Evolutionary conservation across 2,888 invertebrate genomes (phyloP).

Genomic region (Apamea monoglypha): DNA sequence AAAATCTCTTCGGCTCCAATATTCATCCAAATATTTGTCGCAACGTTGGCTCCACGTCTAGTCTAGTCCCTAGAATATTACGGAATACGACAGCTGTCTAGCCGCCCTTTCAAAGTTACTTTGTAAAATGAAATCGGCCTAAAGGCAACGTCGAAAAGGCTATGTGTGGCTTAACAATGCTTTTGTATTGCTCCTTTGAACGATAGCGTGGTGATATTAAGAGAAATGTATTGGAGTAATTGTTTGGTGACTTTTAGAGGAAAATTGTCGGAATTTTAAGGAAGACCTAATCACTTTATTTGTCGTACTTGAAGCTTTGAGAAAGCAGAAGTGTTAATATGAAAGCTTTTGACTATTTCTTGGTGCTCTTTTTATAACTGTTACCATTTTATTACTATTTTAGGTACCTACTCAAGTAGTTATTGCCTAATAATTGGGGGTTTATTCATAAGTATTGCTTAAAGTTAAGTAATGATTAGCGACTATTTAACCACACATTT

Average conservation of each 20-base stretch:
- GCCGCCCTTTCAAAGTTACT: conserved; percentile 74
- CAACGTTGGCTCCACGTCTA: conserved; percentile 39
- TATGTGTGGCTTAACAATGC: conserved; percentile 70
- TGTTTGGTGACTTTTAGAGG: conserved; percentile 24
- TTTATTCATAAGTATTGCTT: too few relatives aligned
- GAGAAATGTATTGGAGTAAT: conserved; percentile 47
- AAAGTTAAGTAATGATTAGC: too few relatives aligned
- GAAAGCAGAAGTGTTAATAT: not conserved
- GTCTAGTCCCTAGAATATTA: conserved; percentile 63
- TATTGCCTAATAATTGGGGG: not conserved
- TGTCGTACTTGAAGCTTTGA: not conserved
- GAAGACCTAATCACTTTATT: conserved; percentile 24
- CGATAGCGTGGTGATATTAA: conserved; percentile 54
- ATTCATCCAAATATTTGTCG: not conserved
- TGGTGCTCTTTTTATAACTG: not conserved
- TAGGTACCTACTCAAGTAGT: not conserved
- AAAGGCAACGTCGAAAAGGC: conserved; percentile 75
- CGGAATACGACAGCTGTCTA: conserved; percentile 69
- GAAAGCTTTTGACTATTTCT: not conserved
- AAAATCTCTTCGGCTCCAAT: not conserved
- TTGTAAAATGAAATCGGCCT: conserved; percentile 83
- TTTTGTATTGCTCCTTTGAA: conserved; percentile 58
- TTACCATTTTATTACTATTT: not conserved
- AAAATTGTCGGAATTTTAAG: conserved; percentile 1
- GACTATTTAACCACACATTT: too few relatives aligned